Evolutionary conservation across 2,113 vertebrate species (phyloP).

Genomic region (Halichoerus grypus): DNA sequence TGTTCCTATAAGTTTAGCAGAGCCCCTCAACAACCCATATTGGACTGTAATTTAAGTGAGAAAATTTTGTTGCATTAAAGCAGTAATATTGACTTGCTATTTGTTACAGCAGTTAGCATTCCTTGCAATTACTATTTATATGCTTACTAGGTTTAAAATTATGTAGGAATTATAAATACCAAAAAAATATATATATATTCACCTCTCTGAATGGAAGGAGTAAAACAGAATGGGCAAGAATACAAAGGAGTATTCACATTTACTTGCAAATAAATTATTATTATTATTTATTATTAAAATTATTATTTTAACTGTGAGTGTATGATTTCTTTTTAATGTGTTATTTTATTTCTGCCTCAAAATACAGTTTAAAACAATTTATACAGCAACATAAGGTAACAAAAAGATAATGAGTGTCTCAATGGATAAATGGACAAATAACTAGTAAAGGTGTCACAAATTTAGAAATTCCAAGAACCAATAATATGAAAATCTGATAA

Average conservation of each 20-base stretch:
- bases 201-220: too few relatives aligned
- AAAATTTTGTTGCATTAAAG: background rate
- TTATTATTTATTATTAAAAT: background rate
- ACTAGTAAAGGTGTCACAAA: background rate
- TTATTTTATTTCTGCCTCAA: background rate
- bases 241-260: background rate
- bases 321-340: background rate
- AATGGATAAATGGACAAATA: background rate
- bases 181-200: too few relatives aligned
- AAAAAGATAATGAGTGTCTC: background rate
- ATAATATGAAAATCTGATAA: background rate
- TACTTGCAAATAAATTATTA: background rate
- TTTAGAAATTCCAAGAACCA: background rate
- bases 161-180: background rate
- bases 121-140: background rate
- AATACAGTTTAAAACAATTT: background rate
- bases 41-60: background rate
- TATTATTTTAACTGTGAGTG: background rate
- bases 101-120: background rate
- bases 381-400: background rate
- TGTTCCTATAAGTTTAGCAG: background rate
- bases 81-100: background rate
- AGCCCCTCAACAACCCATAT: background rate
- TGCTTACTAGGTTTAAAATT: background rate
- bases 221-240: background rate